Evolutionary conservation across 1,140 invertebrate species (phyloP).

Genomic region (Cydia pomonella): DNA sequence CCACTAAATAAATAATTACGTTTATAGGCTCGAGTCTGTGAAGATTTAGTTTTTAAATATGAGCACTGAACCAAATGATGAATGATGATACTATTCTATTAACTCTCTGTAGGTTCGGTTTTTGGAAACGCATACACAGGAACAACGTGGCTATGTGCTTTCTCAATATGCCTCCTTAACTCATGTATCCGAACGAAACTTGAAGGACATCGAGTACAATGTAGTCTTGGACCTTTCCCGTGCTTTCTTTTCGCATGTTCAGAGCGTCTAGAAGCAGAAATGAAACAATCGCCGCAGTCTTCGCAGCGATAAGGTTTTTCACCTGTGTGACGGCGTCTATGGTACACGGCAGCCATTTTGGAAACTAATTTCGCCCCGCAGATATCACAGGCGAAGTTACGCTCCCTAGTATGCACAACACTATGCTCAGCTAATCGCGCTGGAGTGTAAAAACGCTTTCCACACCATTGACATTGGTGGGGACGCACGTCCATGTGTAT

Average conservation of each 20-base stretch:
- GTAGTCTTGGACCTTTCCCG: slow-evolving; percentile 56
- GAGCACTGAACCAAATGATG: no score
- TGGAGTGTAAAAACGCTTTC: slow-evolving; percentile 74
- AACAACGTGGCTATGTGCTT: slow-evolving; percentile 46
- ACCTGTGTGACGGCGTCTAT: slow-evolving; percentile 84
- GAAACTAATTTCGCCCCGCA: slow-evolving; percentile 73
- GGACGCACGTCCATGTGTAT: slow-evolving; percentile 76
- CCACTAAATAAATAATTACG: no score
- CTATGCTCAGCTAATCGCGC: slow-evolving; percentile 73
- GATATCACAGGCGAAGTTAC: slow-evolving; percentile 76
- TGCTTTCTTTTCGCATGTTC: slow-evolving; percentile 73
- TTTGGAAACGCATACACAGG: background rate
- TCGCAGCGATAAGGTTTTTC: slow-evolving; percentile 88
- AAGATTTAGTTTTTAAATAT: no score
- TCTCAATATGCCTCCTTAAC: slow-evolving; percentile 62
- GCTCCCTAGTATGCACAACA: slow-evolving; percentile 71
- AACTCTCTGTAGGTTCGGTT: background rate
- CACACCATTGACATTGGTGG: slow-evolving; percentile 75
- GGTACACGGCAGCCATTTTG: slow-evolving; percentile 74
- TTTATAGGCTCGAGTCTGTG: no score
- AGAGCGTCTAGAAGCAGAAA: slow-evolving; percentile 68
- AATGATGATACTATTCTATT: background rate
- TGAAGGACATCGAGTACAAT: slow-evolving; percentile 55
- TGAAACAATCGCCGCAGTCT: slow-evolving; percentile 83
- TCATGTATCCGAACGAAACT: slow-evolving; percentile 62